phyloP scores from a whole-genome alignment of 2,888 invertebrate genomes.

The Argyra leucocephala region DNA sequence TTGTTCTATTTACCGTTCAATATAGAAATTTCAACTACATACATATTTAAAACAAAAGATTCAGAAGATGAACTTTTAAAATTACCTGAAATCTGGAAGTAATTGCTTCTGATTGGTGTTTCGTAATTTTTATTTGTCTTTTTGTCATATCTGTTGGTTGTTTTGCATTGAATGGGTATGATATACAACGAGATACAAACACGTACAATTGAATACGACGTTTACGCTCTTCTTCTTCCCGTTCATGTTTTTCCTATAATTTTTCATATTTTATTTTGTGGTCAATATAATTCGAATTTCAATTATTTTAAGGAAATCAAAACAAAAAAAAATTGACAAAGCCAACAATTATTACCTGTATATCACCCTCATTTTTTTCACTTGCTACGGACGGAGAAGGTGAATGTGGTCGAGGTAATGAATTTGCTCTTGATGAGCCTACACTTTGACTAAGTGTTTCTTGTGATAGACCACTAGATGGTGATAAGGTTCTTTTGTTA shows the following conservation, averaged over 20 bases:
- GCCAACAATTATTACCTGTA: constrained; percentile 59
- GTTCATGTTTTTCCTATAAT: constrained; percentile 77
- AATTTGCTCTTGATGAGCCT: constrained; percentile 53
- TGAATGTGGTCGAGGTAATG: constrained; percentile 69
- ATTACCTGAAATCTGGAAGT: constrained; percentile 86
- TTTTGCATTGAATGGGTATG: constrained; percentile 99
- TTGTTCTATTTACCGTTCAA: no score
- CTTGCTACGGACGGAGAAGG: constrained; percentile 87
- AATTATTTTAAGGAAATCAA: no score
- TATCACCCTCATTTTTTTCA: constrained; percentile 75
- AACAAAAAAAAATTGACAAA: no score
- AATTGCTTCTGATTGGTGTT: constrained; percentile 89
- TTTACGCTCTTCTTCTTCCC: constrained; percentile 93
- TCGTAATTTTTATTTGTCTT: constrained; percentile 89
- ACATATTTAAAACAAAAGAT: no score
- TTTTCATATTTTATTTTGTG: constrained; percentile 8
- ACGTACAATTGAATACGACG: constrained; percentile 92
- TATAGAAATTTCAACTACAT: no score
- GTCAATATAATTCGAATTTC: no score
- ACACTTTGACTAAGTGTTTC: constrained; percentile 53
- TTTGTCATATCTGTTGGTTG: constrained; percentile 97
- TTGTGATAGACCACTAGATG: constrained; percentile 52
- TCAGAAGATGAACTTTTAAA: no score
- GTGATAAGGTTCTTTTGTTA: constrained; percentile 47
- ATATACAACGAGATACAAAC: constrained; percentile 93